Conservation (phyloP, 1,140 invertebrate species). For the Trinorchestia longiramus region DNA sequence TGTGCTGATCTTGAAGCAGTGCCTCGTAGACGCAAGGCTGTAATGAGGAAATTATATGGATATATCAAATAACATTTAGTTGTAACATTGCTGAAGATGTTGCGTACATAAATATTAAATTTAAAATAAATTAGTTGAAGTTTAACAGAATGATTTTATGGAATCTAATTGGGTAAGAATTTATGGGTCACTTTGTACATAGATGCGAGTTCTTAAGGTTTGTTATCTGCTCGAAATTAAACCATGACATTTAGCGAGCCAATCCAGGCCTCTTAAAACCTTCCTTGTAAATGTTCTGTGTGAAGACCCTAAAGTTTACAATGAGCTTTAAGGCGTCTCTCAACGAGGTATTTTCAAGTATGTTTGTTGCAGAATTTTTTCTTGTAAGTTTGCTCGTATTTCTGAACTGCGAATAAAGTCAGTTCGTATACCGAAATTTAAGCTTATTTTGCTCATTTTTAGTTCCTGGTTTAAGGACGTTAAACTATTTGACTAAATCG, state of each 20-base stretch:
- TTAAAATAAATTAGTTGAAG: too few relatives aligned
- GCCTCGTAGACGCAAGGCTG: too few relatives aligned
- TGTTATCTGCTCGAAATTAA: neutral
- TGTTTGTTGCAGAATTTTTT: neutral
- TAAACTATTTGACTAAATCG: neutral
- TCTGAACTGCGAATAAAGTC: neutral
- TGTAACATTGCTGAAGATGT: too few relatives aligned
- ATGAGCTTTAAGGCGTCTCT: neutral
- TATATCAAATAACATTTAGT: too few relatives aligned
- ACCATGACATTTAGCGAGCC: constrained; percentile 44
- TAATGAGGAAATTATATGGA: too few relatives aligned
- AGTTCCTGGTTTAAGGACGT: neutral
- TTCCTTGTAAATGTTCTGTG: neutral
- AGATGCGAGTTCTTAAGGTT: neutral
- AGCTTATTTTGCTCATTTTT: neutral
- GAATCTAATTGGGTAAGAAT: too few relatives aligned
- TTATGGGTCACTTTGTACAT: too few relatives aligned
- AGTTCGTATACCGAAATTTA: neutral
- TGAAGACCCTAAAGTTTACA: neutral
- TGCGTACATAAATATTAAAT: too few relatives aligned
- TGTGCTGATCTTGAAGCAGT: too few relatives aligned
- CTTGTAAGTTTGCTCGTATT: neutral
- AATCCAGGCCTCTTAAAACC: neutral
- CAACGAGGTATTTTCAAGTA: neutral
- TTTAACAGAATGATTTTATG: too few relatives aligned